Evolutionary conservation across 2,888 invertebrate genomes (phyloP).

Genomic region (Dione juno): DNA sequence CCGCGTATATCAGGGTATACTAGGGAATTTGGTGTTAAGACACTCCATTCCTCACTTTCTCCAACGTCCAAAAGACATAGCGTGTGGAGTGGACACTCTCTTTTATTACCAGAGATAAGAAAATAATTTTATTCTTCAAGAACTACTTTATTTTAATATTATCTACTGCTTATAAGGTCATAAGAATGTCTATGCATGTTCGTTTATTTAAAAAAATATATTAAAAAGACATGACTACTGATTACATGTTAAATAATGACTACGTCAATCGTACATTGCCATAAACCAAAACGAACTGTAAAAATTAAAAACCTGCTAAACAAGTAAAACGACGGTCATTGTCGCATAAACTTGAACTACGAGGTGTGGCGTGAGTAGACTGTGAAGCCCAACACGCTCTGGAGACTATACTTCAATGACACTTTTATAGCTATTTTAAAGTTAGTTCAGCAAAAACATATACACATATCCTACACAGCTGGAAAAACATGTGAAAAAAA

Average conservation of each 20-base stretch:
- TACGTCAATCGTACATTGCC: constrained; percentile 14
- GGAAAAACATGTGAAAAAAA: not conserved
- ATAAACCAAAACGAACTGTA: constrained; percentile 53
- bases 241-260: constrained; percentile 27
- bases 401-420: constrained; percentile 25
- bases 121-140: too few relatives aligned
- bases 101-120: too few relatives aligned
- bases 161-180: too few relatives aligned
- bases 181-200: not conserved
- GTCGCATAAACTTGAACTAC: constrained; percentile 62
- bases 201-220: not conserved
- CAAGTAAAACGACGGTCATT: constrained; percentile 69
- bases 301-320: constrained; percentile 63
- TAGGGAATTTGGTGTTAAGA: too few relatives aligned
- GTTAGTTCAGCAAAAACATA: not conserved
- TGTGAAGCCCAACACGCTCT: constrained; percentile 30
- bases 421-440: constrained; percentile 18
- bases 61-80: too few relatives aligned
- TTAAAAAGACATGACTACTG: not conserved
- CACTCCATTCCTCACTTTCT: too few relatives aligned
- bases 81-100: too few relatives aligned
- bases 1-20: too few relatives aligned
- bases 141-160: too few relatives aligned
- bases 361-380: constrained; percentile 35
- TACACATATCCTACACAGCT: not conserved